These are phyloP conservation scores for Cephus cinctus DNA, from an alignment of 1,140 invertebrate genomes.

Conservation along the genomic window DNA sequence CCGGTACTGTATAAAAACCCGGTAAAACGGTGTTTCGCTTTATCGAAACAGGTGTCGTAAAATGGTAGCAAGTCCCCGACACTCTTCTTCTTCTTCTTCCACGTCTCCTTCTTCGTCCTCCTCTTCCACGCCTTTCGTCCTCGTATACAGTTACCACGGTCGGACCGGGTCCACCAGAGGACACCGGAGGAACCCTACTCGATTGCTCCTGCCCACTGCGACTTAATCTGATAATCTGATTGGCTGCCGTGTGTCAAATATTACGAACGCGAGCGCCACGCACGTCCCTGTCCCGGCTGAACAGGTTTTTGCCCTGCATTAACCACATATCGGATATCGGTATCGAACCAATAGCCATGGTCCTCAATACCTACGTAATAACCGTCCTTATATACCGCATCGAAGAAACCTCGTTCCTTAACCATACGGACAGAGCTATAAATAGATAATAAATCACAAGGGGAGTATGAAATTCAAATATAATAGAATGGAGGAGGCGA, in stretches of 20 bases:
- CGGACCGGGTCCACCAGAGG: slow-evolving; percentile 15
- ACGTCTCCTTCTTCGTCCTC: slow-evolving; percentile 1
- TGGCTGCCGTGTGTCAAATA: slow-evolving; percentile 51
- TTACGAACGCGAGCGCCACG: slow-evolving; percentile 40
- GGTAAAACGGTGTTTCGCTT: slow-evolving; percentile 4
- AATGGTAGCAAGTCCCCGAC: slow-evolving; percentile 10
- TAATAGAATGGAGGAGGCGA: too few species aligned
- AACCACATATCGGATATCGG: too few species aligned
- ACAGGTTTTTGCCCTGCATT: slow-evolving; percentile 32
- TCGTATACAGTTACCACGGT: slow-evolving; percentile 30
- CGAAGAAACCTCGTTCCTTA: too few species aligned
- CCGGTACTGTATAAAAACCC: not conserved
- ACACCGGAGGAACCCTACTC: slow-evolving; percentile 1
- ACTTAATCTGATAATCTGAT: slow-evolving; percentile 53
- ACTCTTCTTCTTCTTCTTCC: not conserved
- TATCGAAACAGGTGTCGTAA: slow-evolving; percentile 27
- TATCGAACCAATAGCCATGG: too few species aligned
- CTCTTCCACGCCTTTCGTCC: slow-evolving; percentile 18
- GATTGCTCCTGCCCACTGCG: slow-evolving; percentile 3
- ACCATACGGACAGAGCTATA: too few species aligned
- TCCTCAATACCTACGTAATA: too few species aligned
- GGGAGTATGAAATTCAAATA: too few species aligned
- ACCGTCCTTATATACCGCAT: too few species aligned
- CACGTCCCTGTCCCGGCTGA: slow-evolving; percentile 32
- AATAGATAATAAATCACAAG: too few species aligned